A percentile compares a stretch with the other conserved stretches of the same genome.
These are phyloP conservation scores for Sisor rabdophorus DNA, from an alignment of 2,113 vertebrate genomes.

Conservation along the genomic window DNA sequence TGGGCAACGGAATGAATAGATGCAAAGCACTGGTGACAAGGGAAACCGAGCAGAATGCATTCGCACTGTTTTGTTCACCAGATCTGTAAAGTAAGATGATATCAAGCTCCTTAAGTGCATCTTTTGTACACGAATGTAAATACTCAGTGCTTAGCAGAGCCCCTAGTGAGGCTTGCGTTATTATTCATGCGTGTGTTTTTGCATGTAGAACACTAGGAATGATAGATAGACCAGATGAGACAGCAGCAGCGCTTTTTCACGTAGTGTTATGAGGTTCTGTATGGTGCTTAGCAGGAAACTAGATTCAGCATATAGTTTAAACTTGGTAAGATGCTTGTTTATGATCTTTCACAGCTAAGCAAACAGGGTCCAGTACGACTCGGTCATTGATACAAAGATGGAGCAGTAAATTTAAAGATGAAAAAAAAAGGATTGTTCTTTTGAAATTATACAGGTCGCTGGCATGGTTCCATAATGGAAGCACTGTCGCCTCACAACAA, in stretches of 20 bases:
- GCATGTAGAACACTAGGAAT: conserved; percentile 10
- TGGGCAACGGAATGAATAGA: not conserved
- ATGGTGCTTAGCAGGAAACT: not conserved
- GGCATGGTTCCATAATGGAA: no score
- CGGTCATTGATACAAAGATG: not conserved
- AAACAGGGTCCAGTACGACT: not conserved
- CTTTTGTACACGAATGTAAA: not conserved
- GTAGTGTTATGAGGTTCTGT: conserved; percentile 2
- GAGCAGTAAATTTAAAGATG: not conserved
- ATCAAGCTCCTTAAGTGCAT: conserved; percentile 5
- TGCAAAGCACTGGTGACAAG: not conserved
- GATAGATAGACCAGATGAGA: conserved; percentile 21
- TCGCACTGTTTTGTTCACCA: conserved; percentile 17
- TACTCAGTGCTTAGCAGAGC: not conserved
- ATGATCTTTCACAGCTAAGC: not conserved
- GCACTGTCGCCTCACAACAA: no score
- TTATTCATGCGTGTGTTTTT: conserved; percentile 23
- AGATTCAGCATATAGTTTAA: not conserved
- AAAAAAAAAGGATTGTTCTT: no score
- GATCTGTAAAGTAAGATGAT: conserved; percentile 12
- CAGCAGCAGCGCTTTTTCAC: conserved; percentile 17
- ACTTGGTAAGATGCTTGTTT: not conserved
- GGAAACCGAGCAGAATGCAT: conserved; percentile 24
- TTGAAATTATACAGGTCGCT: no score
- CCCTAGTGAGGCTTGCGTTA: not conserved